A percentile compares a stretch with the other conserved stretches of the same genome.
These are phyloP conservation scores for Aphis gossypii DNA, from an alignment of 1,140 invertebrate genomes.

Conservation along the genomic window DNA sequence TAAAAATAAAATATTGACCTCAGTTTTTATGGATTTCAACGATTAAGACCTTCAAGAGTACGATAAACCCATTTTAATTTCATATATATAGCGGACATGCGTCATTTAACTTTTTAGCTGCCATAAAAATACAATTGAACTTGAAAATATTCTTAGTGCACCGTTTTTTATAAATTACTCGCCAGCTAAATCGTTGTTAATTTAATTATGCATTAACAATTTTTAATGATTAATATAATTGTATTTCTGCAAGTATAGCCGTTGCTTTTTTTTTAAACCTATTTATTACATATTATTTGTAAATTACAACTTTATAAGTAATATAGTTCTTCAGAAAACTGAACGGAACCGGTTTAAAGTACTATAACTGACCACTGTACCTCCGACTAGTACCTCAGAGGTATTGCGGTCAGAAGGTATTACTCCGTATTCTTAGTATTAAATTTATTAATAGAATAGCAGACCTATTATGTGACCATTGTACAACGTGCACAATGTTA, in stretches of 20 bases:
- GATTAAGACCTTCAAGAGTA: slow-evolving; percentile 41
- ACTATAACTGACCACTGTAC: neutral
- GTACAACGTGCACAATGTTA: neutral
- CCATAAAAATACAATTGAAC: neutral
- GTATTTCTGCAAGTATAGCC: neutral
- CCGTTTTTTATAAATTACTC: neutral
- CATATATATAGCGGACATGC: neutral
- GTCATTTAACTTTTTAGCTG: slow-evolving; percentile 13
- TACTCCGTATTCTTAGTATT: slow-evolving; percentile 8
- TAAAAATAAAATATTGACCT: slow-evolving; percentile 47
- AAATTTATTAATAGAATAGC: slow-evolving; percentile 16
- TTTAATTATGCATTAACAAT: neutral
- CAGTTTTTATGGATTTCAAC: neutral
- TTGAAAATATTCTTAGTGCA: slow-evolving; percentile 1
- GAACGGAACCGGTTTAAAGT: slow-evolving; percentile 13
- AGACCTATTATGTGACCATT: neutral
- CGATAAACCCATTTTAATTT: slow-evolving; percentile 42
- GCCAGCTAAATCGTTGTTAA: neutral
- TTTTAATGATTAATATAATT: neutral
- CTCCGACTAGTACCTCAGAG: neutral
- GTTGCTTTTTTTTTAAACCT: neutral
- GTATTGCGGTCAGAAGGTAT: neutral
- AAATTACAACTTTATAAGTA: neutral
- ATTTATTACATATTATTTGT: neutral
- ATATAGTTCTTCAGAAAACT: neutral